Base-by-base conservation (phyloP, 2,888 invertebrate species). In the Resseliella maxima region DNA sequence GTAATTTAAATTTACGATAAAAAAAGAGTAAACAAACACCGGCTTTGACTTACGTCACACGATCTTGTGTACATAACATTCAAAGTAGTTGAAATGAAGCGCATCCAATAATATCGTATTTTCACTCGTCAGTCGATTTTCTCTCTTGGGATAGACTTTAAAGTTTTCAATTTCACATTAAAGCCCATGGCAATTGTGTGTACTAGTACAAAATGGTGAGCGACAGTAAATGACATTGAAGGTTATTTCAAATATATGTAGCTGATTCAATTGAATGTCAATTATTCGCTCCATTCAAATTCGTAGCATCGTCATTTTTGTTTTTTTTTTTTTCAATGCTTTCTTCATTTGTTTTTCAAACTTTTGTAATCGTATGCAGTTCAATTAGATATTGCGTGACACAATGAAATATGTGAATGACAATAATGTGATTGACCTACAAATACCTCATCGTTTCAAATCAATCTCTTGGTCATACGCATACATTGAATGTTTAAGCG, bases 21-120 rank as follows among this genome's bases (percentile, higher is more conserved):
- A 59, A 59, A 24, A 59, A 59, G 24, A 15, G 72, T 72, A 72
- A 72, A 72, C 72, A 72, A 72, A 72, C 72, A 72, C 72, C 72
- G 72, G 72, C 72, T 12, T 72, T 31, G 31, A 27, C 27, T 24
- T 24, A 24, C 3, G 24, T 59, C 59, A 27, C 59, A 59, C 27
- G n/a, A n/a, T n/a, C n/a, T n/a, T n/a, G n/a, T n/a, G n/a, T n/a
- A 24, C 59, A 24, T 59, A 59, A 59, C 50, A 50, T 50, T 3
- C 18, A 12, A 41, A 41, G 41, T 41, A 41, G 41, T 41, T 41
- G n/a, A n/a, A n/a, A n/a, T n/a, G n/a, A n/a, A n/a, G n/a, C n/a
- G n/a, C n/a, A n/a, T n/a, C n/a, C n/a, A n/a, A n/a, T n/a, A n/a
- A n/a, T n/a, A n/a, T n/a, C n/a, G n/a, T n/a, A n/a, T n/a, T n/a